Conservation (phyloP, 2,113 vertebrate genomes). For the Salvelinus sp. region DNA sequence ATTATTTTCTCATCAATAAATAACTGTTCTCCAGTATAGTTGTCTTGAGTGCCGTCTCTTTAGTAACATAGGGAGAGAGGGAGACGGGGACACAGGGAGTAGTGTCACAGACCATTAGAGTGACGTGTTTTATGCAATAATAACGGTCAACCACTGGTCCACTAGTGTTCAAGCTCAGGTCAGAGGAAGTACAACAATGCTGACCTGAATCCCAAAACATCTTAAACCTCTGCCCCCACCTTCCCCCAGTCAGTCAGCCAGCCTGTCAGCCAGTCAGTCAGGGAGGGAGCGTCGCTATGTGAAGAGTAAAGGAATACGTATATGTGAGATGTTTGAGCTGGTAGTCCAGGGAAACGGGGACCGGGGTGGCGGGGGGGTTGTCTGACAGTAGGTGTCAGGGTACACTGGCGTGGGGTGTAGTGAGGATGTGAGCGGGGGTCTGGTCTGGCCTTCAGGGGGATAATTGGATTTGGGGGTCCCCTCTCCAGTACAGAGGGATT, state of each 20-base stretch:
- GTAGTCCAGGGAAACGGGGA: not conserved
- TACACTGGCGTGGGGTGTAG: slow-evolving; percentile 14
- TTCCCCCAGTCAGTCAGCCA: not conserved
- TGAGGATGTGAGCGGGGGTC: slow-evolving; percentile 38
- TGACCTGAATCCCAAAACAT: not conserved
- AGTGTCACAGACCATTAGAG: no score
- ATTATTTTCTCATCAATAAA: not conserved
- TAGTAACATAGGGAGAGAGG: not conserved
- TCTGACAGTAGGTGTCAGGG: slow-evolving; percentile 15
- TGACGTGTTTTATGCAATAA: no score
- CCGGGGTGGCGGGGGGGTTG: slow-evolving; percentile 19
- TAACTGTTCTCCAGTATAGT: not conserved
- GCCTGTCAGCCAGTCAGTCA: not conserved
- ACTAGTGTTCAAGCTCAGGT: not conserved
- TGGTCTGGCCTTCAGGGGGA: slow-evolving; percentile 35
- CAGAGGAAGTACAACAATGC: not conserved
- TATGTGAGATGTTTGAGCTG: slow-evolving; percentile 10
- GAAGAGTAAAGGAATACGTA: not conserved
- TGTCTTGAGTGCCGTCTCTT: not conserved
- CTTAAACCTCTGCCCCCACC: not conserved
- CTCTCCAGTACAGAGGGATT: slow-evolving; percentile 52
- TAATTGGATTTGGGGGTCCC: slow-evolving; percentile 67
- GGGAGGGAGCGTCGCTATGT: slow-evolving; percentile 11
- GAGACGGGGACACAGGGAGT: not conserved
- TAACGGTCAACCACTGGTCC: not conserved